phyloP scores from a whole-genome alignment of 2,797 vertebrate genomes.

The Chelonia mydas region DNA sequence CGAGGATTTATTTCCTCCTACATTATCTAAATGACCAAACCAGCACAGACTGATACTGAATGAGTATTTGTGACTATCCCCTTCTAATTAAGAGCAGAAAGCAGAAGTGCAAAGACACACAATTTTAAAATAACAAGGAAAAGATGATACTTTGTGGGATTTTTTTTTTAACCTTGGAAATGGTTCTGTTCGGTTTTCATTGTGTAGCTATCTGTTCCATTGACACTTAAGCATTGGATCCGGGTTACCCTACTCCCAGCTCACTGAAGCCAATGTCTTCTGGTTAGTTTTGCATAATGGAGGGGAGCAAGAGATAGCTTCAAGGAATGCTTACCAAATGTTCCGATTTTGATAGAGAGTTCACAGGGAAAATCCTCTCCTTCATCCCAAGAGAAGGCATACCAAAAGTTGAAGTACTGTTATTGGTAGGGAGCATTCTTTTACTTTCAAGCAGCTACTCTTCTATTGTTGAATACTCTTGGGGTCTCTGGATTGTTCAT shows the following conservation, averaged over 20 bases:
- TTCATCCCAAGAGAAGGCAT: not conserved
- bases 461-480: not conserved
- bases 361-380: not conserved
- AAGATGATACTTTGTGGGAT: not conserved
- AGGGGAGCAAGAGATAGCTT: not conserved
- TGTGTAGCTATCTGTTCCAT: not conserved
- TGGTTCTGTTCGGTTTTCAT: not conserved
- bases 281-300: not conserved
- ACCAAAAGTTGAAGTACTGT: not conserved
- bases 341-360: not conserved
- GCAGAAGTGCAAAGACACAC: not conserved
- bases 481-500: not conserved
- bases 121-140: not conserved
- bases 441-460: not conserved
- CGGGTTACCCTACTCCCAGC: not conserved
- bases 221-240: not conserved
- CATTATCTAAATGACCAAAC: not conserved
- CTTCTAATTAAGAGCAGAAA: not conserved
- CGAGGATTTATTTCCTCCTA: constrained; percentile 19
- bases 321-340: not conserved
- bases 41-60: not conserved
- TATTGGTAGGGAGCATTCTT: not conserved
- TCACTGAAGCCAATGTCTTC: not conserved
- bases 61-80: not conserved
- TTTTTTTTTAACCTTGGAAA: not conserved